Conservation (phyloP, 2,797 vertebrate species). For the Premnoplex brunnescens region DNA sequence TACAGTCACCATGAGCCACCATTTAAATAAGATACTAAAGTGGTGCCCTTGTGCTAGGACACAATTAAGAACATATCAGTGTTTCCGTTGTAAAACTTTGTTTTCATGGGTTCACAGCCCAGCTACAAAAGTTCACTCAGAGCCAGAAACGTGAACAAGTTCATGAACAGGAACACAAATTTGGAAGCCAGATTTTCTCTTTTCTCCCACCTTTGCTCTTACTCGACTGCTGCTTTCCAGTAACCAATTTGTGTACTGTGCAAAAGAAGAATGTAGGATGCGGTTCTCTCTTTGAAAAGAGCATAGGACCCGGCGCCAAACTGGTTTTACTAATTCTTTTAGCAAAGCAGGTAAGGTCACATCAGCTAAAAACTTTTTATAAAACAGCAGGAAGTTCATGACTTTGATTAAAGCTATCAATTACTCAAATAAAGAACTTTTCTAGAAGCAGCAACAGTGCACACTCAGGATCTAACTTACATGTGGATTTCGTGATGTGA, state of each 20-base stretch:
- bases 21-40: slow-evolving; percentile 19
- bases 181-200: background rate
- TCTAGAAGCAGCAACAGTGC: background rate
- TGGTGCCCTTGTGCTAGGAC: background rate
- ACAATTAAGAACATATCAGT: background rate
- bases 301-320: background rate
- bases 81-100: background rate
- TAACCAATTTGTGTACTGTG: background rate
- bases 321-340: background rate
- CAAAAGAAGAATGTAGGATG: background rate
- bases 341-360: background rate
- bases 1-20: background rate
- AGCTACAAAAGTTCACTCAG: background rate
- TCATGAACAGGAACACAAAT: background rate
- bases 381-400: background rate
- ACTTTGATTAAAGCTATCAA: background rate
- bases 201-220: background rate
- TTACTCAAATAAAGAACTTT: background rate
- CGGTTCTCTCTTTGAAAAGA: background rate
- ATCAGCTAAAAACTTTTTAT: background rate
- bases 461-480: background rate
- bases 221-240: background rate
- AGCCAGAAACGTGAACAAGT: background rate
- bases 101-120: slow-evolving; percentile 9
- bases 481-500: accelerated